Percentiles rank a stretch among this genome's conserved stretches.
Conservation (phyloP, 2,888 invertebrate species). For the Drosophila anceps region DNA sequence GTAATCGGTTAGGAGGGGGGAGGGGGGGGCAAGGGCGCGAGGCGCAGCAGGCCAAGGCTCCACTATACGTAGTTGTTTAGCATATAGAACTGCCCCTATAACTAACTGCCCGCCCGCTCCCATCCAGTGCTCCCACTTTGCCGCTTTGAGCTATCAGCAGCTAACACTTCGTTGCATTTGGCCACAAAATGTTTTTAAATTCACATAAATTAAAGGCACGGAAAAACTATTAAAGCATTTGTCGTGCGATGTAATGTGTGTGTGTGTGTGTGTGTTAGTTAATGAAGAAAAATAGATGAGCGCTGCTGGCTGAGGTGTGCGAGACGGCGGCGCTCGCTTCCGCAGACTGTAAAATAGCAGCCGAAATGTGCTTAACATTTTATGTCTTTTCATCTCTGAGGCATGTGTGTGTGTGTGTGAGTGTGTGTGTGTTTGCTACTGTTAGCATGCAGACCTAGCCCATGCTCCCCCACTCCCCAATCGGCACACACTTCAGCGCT, state of each 20-base stretch:
- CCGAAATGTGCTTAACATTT: conserved; percentile 53
- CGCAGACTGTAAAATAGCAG: conserved; percentile 30
- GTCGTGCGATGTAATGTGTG: conserved; percentile 44
- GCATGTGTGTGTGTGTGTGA: neutral
- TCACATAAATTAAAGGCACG: conserved; percentile 78
- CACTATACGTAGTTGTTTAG: conserved; percentile 43
- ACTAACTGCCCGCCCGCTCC: neutral
- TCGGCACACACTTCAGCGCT: conserved; percentile 14
- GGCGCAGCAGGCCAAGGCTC: neutral
- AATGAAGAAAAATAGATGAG: conserved; percentile 70
- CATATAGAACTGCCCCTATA: conserved; percentile 29
- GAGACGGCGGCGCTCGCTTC: conserved; percentile 12
- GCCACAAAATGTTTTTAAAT: conserved; percentile 63
- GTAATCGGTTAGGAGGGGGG: conserved; percentile 32
- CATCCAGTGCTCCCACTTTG: neutral
- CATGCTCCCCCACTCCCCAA: no score
- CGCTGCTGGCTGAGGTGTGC: conserved; percentile 48
- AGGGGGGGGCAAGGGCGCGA: no score
- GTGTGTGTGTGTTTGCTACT: conserved; percentile 23
- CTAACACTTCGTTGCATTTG: conserved; percentile 22
- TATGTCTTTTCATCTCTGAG: conserved; percentile 30
- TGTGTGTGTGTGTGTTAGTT: conserved; percentile 42
- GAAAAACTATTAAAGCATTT: conserved; percentile 74
- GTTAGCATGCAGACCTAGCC: neutral
- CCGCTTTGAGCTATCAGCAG: neutral